These are phyloP conservation scores for Pelochelys cantorii DNA, from an alignment of 2,797 vertebrate genomes.

Conservation along the genomic window DNA sequence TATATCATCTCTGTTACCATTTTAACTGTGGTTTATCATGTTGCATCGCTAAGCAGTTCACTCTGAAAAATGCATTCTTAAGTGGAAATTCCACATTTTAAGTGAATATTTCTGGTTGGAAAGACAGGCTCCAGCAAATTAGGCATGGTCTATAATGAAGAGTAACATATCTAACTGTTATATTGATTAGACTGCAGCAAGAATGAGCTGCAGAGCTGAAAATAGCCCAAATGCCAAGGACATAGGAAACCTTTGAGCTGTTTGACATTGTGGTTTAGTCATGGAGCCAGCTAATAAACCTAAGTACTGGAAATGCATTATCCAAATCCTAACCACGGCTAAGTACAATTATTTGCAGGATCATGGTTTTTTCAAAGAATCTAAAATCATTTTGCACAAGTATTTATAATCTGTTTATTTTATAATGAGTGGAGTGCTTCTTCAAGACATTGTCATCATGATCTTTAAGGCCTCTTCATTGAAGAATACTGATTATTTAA, in stretches of 20 bases:
- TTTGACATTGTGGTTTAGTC: slow-evolving; percentile 31
- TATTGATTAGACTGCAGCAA: background rate
- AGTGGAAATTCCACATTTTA: background rate
- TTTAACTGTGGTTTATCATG: slow-evolving; percentile 17
- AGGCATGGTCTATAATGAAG: background rate
- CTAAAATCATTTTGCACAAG: background rate
- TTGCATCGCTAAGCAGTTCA: background rate
- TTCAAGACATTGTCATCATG: slow-evolving; percentile 1
- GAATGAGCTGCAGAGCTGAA: slow-evolving; percentile 3
- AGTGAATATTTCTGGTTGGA: slow-evolving; percentile 17
- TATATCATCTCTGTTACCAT: background rate
- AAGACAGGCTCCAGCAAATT: slow-evolving; percentile 33
- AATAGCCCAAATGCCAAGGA: background rate
- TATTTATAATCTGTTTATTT: background rate
- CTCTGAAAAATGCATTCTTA: background rate
- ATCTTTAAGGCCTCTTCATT: background rate
- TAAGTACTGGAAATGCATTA: slow-evolving; percentile 22
- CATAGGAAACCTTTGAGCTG: slow-evolving; percentile 13
- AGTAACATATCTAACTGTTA: background rate
- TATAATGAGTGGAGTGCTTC: background rate
- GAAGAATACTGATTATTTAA: background rate
- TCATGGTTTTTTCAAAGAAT: background rate
- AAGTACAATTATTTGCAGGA: slow-evolving; percentile 38
- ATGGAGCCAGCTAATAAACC: slow-evolving; percentile 47
- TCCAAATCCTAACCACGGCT: slow-evolving; percentile 10